Evolutionary conservation across 2,888 invertebrate species (phyloP).

Genomic region (Ceramica pisi): DNA sequence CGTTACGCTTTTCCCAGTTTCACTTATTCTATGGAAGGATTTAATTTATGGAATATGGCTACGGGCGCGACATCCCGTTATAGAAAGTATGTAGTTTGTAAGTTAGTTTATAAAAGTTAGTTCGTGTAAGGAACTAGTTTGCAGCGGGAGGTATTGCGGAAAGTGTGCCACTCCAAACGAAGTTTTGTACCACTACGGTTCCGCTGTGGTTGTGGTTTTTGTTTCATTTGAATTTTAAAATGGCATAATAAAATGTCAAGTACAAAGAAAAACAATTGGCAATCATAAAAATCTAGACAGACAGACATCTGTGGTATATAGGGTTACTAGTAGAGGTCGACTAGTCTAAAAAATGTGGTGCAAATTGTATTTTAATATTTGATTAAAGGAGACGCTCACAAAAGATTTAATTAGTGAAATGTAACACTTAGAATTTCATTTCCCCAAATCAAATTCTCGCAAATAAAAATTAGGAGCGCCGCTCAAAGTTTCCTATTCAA

Average conservation of each 20-base stretch:
- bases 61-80: constrained; percentile 62
- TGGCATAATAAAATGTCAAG: background rate
- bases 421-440: constrained; percentile 7
- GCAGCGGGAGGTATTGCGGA: constrained; percentile 39
- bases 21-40: constrained; percentile 71
- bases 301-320: background rate
- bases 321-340: background rate
- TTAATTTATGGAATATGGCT: constrained; percentile 72
- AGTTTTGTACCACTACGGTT: constrained; percentile 24
- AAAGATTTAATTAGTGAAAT: background rate
- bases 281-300: background rate
- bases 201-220: background rate
- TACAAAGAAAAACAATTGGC: background rate
- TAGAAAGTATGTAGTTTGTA: constrained; percentile 61
- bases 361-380: constrained; percentile 1
- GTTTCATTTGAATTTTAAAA: background rate
- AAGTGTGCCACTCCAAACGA: constrained; percentile 26
- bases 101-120: constrained; percentile 66
- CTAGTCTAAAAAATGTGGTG: too few species aligned
- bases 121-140: constrained; percentile 55
- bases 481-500: constrained; percentile 56
- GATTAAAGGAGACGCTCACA: background rate
- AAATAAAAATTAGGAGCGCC: constrained; percentile 52
- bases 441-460: constrained; percentile 13
- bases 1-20: constrained; percentile 70